phyloP scores from a whole-genome alignment of 2,113 vertebrate genomes.

The Acrocephalus kingi region DNA sequence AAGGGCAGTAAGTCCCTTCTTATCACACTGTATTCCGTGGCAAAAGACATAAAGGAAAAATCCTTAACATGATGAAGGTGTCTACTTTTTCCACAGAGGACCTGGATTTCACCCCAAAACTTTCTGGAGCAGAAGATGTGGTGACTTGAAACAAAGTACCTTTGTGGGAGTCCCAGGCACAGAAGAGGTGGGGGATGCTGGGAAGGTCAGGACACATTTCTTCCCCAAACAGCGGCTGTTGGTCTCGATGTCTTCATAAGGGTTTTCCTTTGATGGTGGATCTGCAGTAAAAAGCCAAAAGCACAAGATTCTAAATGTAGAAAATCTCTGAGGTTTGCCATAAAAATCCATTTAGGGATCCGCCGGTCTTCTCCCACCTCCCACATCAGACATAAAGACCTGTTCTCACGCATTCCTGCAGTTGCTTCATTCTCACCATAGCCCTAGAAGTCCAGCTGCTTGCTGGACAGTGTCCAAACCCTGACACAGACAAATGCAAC shows the following conservation, averaged over 20 bases:
- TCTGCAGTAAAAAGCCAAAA: constrained; percentile 77
- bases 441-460: constrained; percentile 37
- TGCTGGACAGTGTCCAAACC: constrained; percentile 27
- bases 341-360: constrained; percentile 8
- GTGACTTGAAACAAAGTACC: constrained; percentile 72
- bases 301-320: background rate
- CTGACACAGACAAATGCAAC: constrained; percentile 3
- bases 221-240: constrained; percentile 88
- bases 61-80: background rate
- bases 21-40: background rate
- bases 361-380: background rate
- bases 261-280: constrained; percentile 93
- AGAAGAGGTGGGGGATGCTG: constrained; percentile 80
- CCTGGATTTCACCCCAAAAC: background rate
- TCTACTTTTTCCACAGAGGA: background rate
- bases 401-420: constrained; percentile 50
- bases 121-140: background rate
- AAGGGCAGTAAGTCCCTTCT: background rate
- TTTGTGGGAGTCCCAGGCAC: constrained; percentile 85
- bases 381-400: constrained; percentile 30
- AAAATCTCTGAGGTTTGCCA: constrained; percentile 20
- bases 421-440: constrained; percentile 12
- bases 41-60: background rate
- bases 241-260: constrained; percentile 94
- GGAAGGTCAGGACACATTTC: constrained; percentile 84